Conservation (phyloP, 2,113 vertebrate genomes). For the Castor canadensis region DNA sequence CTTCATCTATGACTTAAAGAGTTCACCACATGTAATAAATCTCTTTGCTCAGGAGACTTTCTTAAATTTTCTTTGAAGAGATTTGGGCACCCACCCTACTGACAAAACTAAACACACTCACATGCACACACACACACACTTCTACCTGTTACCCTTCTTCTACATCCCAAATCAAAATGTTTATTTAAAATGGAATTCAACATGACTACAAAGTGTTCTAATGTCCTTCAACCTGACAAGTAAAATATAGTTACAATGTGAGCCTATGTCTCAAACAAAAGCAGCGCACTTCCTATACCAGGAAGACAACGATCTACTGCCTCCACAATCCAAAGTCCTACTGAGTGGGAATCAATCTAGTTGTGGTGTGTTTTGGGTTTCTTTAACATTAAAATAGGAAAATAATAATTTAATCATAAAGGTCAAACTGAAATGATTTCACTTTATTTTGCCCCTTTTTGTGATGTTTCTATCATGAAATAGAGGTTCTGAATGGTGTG, state of each 20-base stretch:
- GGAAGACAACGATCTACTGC: background rate
- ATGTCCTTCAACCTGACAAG: constrained; percentile 10
- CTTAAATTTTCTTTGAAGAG: constrained; percentile 81
- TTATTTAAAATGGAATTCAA: constrained; percentile 36
- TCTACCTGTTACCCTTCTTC: constrained; percentile 33
- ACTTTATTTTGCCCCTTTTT: background rate
- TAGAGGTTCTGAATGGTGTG: background rate
- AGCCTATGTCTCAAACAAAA: background rate
- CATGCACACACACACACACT: background rate
- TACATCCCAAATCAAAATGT: constrained; percentile 29
- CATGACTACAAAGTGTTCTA: background rate
- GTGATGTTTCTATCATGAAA: background rate
- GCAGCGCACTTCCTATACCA: background rate
- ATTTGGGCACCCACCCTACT: constrained; percentile 69
- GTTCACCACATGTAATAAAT: constrained; percentile 84
- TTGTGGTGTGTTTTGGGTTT: rapidly evolving
- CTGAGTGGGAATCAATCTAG: background rate
- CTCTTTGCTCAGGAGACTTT: constrained; percentile 78
- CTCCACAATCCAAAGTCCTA: background rate
- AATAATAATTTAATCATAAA: background rate
- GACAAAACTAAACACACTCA: constrained; percentile 32
- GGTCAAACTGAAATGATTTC: background rate
- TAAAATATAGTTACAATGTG: constrained; percentile 40
- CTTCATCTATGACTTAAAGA: constrained; percentile 83
- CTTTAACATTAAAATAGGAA: background rate